These are phyloP conservation scores for Latheticus oryzae DNA, from an alignment of 2,888 invertebrate genomes.

Conservation along the genomic window DNA sequence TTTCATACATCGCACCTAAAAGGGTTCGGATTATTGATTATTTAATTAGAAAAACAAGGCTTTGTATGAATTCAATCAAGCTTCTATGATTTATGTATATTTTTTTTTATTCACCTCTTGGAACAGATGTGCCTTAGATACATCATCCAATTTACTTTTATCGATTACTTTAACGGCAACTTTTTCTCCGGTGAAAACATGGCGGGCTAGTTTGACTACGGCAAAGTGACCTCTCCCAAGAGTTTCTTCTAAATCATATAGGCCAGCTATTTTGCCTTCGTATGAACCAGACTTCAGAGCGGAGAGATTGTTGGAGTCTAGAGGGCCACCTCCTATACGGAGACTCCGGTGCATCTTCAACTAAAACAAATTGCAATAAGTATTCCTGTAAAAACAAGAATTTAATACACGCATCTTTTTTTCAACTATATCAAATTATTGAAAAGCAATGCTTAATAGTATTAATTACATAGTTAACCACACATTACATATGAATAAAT, in stretches of 20 bases:
- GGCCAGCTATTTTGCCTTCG: constrained; percentile 92
- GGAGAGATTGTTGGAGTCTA: constrained; percentile 42
- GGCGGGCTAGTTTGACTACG: constrained; percentile 96
- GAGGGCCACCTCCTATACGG: constrained; percentile 52
- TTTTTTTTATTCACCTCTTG: too few species aligned
- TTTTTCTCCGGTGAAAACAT: constrained; percentile 99
- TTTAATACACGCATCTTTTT: too few species aligned
- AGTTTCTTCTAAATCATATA: constrained; percentile 97
- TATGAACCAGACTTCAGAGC: constrained; percentile 61
- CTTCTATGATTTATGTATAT: too few species aligned
- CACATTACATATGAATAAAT: too few species aligned
- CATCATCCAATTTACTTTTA: constrained; percentile 96
- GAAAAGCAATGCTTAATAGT: too few species aligned
- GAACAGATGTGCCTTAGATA: constrained; percentile 95
- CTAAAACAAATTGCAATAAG: constrained; percentile 39
- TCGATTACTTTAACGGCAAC: constrained; percentile 99
- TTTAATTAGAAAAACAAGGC: too few species aligned
- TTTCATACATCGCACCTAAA: constrained; percentile 95
- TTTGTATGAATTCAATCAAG: too few species aligned
- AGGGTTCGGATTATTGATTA: constrained; percentile 3
- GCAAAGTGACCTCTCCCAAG: constrained; percentile 99
- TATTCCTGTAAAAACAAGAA: too few species aligned
- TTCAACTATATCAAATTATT: too few species aligned
- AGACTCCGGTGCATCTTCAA: constrained; percentile 55
- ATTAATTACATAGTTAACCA: too few species aligned